Evolutionary conservation across 2,797 vertebrate genomes (phyloP).

Genomic region (Prunella strophiata): DNA sequence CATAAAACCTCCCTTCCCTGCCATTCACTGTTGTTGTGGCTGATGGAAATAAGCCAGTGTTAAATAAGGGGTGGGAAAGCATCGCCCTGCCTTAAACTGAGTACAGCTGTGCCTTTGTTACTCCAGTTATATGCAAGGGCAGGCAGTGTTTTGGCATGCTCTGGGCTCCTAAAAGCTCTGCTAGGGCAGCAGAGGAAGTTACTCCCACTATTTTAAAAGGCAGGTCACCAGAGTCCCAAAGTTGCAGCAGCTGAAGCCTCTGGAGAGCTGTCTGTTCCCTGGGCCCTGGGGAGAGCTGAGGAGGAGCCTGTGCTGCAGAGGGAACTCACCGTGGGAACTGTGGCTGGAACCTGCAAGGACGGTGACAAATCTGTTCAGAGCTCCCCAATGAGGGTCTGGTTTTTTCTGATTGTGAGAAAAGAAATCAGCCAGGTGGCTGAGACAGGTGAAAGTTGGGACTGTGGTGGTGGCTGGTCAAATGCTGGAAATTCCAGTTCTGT

Average conservation of each 20-base stretch:
- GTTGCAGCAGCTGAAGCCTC: constrained; percentile 38
- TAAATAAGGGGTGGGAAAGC: constrained; percentile 31
- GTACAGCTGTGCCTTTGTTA: constrained; percentile 23
- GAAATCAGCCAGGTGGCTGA: not conserved
- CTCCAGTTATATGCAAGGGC: not conserved
- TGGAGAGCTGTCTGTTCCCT: not conserved
- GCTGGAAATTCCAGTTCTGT: not conserved
- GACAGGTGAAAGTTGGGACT: not conserved
- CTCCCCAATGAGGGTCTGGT: not conserved
- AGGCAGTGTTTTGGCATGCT: constrained; percentile 20
- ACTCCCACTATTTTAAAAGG: constrained; percentile 32
- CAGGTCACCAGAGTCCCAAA: constrained; percentile 47
- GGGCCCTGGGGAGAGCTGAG: constrained; percentile 38
- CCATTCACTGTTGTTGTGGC: not conserved
- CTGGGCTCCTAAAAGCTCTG: not conserved
- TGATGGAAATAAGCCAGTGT: constrained; percentile 5
- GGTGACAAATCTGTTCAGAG: not conserved
- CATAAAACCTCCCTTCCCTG: not conserved
- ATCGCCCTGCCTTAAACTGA: not conserved
- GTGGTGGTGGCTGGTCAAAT: not conserved
- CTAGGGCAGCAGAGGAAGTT: constrained; percentile 32
- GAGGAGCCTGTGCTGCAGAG: not conserved
- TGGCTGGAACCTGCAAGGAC: not conserved
- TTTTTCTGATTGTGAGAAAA: not conserved
- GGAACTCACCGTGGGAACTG: constrained; percentile 31